phyloP scores from a whole-genome alignment of 2,113 vertebrate species.

The Callospermophilus lateralis region DNA sequence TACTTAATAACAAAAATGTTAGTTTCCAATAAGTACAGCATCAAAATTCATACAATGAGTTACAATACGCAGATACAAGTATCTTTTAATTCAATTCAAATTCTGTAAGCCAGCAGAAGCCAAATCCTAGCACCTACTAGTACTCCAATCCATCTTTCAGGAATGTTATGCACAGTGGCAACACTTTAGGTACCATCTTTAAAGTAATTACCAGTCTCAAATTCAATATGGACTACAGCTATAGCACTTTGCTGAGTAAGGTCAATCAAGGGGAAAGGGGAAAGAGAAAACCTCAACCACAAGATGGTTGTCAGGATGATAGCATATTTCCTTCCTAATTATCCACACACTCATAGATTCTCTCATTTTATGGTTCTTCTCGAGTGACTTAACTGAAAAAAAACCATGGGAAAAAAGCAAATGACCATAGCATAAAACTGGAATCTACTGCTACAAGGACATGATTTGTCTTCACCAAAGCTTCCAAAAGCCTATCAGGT shows the following conservation, averaged over 20 bases:
- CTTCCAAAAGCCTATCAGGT: background rate
- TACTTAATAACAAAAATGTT: background rate
- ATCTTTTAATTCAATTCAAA: background rate
- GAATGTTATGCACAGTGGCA: background rate
- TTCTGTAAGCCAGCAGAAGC: slow-evolving; percentile 21
- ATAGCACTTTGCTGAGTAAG: background rate
- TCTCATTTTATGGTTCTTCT: background rate
- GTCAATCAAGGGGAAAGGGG: background rate
- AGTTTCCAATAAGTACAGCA: background rate
- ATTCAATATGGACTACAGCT: background rate
- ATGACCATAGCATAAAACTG: background rate
- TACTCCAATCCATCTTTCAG: background rate
- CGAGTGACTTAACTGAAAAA: background rate
- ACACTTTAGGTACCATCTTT: background rate
- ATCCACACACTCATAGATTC: background rate
- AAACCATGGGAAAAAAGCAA: background rate
- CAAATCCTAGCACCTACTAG: background rate
- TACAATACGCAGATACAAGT: slow-evolving; percentile 36
- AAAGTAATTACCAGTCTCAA: background rate
- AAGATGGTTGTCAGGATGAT: background rate
- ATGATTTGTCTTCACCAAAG: background rate
- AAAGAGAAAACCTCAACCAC: background rate
- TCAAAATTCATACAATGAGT: slow-evolving; percentile 7
- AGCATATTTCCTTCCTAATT: background rate
- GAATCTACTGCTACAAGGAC: background rate